phyloP scores from a whole-genome alignment of 2,888 invertebrate species.

The Aleiodes alternator region DNA sequence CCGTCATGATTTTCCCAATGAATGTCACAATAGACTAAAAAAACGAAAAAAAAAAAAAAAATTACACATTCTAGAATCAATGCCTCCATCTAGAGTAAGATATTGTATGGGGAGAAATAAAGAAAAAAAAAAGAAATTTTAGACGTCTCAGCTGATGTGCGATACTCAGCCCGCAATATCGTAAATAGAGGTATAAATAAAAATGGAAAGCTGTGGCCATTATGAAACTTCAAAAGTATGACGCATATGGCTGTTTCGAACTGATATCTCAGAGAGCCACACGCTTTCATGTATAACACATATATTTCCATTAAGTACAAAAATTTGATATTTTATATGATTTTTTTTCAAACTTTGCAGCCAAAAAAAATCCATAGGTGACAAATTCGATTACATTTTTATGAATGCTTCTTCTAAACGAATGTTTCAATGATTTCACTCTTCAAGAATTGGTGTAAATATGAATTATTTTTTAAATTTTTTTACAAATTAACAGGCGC shows the following conservation, averaged over 20 bases:
- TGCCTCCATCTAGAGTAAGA: background rate
- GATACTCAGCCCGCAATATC: slow-evolving; percentile 11
- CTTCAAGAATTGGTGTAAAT: no score
- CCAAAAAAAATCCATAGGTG: background rate
- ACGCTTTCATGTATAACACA: slow-evolving; percentile 29
- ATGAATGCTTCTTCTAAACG: no score
- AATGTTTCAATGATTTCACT: no score
- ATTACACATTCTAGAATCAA: background rate
- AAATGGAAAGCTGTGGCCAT: slow-evolving; percentile 40
- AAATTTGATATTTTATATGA: background rate
- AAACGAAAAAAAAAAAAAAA: background rate
- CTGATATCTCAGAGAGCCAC: slow-evolving; percentile 46
- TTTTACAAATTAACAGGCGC: no score
- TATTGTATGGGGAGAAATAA: slow-evolving; percentile 9
- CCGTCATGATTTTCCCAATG: slow-evolving; percentile 40
- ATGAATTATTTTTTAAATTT: no score
- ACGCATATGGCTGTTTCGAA: slow-evolving; percentile 48
- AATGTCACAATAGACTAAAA: slow-evolving; percentile 29
- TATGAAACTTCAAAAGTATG: slow-evolving; percentile 49
- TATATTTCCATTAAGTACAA: slow-evolving; percentile 29
- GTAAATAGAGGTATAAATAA: slow-evolving; percentile 43
- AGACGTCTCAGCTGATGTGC: slow-evolving; percentile 9
- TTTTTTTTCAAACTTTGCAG: no score
- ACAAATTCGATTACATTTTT: background rate
- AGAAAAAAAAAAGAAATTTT: slow-evolving; percentile 27